A percentile compares a stretch with the other conserved stretches of the same genome.
Conservation (phyloP, 2,113 vertebrate species). For the Petroica traversi region DNA sequence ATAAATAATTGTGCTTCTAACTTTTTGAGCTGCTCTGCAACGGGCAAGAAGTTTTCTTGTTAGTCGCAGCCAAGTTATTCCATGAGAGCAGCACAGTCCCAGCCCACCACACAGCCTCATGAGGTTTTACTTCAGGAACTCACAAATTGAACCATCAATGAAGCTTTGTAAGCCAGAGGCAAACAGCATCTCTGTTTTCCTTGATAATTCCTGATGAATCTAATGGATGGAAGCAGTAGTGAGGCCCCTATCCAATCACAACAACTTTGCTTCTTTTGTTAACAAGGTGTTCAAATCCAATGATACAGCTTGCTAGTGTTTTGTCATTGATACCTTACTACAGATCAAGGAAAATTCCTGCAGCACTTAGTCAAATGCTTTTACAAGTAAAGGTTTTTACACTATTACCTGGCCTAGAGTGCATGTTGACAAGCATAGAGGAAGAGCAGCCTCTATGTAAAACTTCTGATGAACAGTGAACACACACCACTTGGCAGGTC, state of each 20-base stretch:
- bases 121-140: neutral
- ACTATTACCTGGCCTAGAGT: neutral
- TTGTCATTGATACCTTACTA: neutral
- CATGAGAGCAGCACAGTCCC: neutral
- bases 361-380: neutral
- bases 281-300: neutral
- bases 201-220: neutral
- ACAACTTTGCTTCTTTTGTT: neutral
- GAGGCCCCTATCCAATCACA: neutral
- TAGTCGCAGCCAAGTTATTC: neutral
- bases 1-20: neutral
- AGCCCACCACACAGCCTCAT: neutral
- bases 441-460: neutral
- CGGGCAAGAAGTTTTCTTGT: neutral
- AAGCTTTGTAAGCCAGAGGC: neutral
- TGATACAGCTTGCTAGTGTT: neutral
- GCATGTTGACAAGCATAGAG: neutral
- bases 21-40: neutral
- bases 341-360: neutral
- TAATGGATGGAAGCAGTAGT: neutral
- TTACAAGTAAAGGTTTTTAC: neutral
- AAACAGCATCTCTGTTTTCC: neutral
- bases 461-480: neutral
- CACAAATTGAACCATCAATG: rapidly evolving
- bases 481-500: neutral